Conservation (phyloP, 2,888 invertebrate genomes). For the Colostygia pectinataria region DNA sequence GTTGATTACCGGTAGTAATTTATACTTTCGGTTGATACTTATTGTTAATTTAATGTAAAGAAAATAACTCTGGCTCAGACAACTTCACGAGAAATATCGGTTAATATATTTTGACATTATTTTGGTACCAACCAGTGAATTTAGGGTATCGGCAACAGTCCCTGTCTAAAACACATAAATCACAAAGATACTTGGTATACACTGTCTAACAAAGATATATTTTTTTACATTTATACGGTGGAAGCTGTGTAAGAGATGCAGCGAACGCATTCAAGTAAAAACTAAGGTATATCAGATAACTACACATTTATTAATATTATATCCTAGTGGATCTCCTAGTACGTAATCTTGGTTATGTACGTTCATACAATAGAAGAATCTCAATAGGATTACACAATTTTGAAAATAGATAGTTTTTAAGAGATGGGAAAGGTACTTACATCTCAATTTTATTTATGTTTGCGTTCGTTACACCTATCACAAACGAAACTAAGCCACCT, state of each 20-base stretch:
- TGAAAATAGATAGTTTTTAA: no score
- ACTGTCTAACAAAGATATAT: conserved; percentile 72
- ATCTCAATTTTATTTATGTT: not conserved
- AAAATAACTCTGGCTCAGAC: no score
- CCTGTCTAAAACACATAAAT: conserved; percentile 57
- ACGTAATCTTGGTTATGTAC: no score
- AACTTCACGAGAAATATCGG: not conserved
- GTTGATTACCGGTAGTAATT: no score
- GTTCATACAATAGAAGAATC: no score
- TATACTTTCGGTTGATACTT: no score
- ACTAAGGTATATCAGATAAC: not conserved
- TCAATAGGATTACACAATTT: no score
- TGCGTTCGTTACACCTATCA: conserved; percentile 14
- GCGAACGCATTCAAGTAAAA: conserved; percentile 10
- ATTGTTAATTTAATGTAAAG: no score
- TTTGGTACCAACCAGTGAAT: conserved; percentile 2
- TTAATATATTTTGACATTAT: conserved; percentile 1
- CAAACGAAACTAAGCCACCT: conserved; percentile 14
- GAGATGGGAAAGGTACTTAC: no score
- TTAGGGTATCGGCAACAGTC: not conserved
- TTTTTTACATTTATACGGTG: conserved; percentile 31
- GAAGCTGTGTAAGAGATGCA: conserved; percentile 19
- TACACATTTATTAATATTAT: no score
- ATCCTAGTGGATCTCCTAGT: no score
- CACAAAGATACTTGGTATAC: conserved; percentile 74